These are phyloP conservation scores for Xylocopa sonorina DNA, from an alignment of 1,140 invertebrate species.

Conservation along the genomic window DNA sequence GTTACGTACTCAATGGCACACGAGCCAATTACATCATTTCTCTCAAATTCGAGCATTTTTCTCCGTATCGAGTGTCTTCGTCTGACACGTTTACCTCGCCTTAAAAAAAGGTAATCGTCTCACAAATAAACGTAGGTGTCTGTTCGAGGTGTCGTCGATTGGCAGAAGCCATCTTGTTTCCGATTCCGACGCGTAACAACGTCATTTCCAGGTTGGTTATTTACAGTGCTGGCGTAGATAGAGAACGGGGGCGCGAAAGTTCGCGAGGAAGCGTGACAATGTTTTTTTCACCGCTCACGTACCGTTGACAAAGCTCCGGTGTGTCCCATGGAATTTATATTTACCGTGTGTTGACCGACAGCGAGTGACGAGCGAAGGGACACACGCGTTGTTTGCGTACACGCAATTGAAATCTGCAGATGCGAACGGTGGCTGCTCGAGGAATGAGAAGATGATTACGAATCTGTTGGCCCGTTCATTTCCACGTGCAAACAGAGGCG, in stretches of 20 bases:
- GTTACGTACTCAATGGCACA: no score
- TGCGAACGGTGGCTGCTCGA: conserved; percentile 30
- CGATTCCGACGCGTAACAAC: no score
- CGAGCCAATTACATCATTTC: no score
- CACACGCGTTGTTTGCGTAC: conserved; percentile 47
- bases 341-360: conserved; percentile 55
- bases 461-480: conserved; percentile 2
- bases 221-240: conserved; percentile 50
- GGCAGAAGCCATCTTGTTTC: no score
- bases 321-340: conserved; percentile 58
- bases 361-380: conserved; percentile 15
- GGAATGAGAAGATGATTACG: conserved; percentile 43
- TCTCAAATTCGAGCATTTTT: no score
- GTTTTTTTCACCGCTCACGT: conserved; percentile 36
- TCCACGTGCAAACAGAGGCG: conserved; percentile 21
- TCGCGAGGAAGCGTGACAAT: conserved; percentile 1
- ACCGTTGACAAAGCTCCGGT: conserved; percentile 53
- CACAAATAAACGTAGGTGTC: conserved; percentile 1
- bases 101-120: no score
- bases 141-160: no score
- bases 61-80: no score
- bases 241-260: conserved; percentile 34
- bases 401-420: conserved; percentile 53
- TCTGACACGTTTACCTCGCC: no score
- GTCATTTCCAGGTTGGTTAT: conserved; percentile 18